Evolutionary conservation across 1,140 invertebrate species (phyloP), one percentile per base, ranked within the genome.

Genomic region (Lethocerus indicus): DNA sequence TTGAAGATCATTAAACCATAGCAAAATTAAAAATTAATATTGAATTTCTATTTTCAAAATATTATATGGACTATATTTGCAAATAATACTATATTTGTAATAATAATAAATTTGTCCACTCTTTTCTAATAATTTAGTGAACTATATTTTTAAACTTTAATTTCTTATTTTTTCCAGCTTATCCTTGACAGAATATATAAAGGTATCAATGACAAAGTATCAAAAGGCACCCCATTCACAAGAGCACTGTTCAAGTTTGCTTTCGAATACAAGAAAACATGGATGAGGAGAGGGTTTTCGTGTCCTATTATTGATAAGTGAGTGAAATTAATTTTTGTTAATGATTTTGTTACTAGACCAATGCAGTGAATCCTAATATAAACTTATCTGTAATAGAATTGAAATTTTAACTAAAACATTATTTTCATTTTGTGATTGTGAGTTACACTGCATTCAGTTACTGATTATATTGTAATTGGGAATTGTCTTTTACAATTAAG

Each of bases 141-240:
- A 32, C 7, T 32, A 32, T 9, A 32, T n/a, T 9, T n/a, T 9
- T n/a, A 32, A 32, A 9, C 7, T 32, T 9, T 32, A 32, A 9
- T 9, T n/a, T n/a, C n/a, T 32, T 32, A 32, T n/a, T 9, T 60
- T 57, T 71, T 73, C 9, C 67, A 90, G 81, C 68, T 93, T 18
- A 93, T 97, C 51, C 75, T 97, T 61, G 92, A 97, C 67, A 78
- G 94, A 50, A 86, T 98, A 51, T 93, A 88, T 56, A 96, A 96
- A 68, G 87, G 81, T 45, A 90, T 97, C 49, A 86, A 86, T 61
- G 88, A 94, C 55, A 89, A 91, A 62, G 81, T 96, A 3, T 79
- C 79, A 23, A 78, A 79, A 56, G 79, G 80, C 24, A 79, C 83
- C 7, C 67, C 71, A 14, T 74, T 90, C 26, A 75, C 76, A 37